Evolutionary conservation across 2,797 vertebrate species (phyloP), one percentile per base, ranked within the genome.

Genomic region (Petrocephalus sullivani): DNA sequence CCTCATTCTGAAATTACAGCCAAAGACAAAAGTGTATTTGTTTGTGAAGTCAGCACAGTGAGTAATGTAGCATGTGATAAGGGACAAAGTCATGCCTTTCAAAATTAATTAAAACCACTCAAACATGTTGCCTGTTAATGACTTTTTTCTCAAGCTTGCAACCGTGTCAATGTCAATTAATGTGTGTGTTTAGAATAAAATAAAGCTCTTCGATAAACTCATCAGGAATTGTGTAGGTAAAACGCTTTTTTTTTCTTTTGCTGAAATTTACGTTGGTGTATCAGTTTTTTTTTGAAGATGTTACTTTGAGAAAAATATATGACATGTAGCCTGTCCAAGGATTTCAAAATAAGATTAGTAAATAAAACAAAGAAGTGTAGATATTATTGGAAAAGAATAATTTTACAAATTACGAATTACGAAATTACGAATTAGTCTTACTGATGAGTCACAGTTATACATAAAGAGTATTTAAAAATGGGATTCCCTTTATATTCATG

Each of bases 51-150:
- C 85, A 87, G 85, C 57, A 61, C 4, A 7, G 33, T 61, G 33
- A 71, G 21, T 71, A 67, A 87, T 67, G 21, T 71, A 87, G 10
- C 46, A 57, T 61, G 60, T 28, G 60, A 87, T 71, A 19, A 87
- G 21, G 86, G 86, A 67, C 86, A 87, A 87, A 51, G 60, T 87
- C 60, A n/a, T 37, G 12, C 86, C 61, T 51, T 53, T 53, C 86
- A 54, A 87, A 87, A 64, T 88, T 46, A 83, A 88, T 88, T 60
- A 84, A 67, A 84, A 85, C 46, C 16, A 33, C 46, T 64, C 46
- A 84, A 64, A 67, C 57, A 67, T 85, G 81, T 67, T 84, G 21
- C 41, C 71, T 23, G 56, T 58, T 37, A 82, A 88, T 41, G 41
- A 82, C 19, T 51, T 23, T 33, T 49, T 33, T 58, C n/a, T 81